Base-by-base conservation (phyloP, 2,888 invertebrate genomes). In the Idaea straminata region DNA sequence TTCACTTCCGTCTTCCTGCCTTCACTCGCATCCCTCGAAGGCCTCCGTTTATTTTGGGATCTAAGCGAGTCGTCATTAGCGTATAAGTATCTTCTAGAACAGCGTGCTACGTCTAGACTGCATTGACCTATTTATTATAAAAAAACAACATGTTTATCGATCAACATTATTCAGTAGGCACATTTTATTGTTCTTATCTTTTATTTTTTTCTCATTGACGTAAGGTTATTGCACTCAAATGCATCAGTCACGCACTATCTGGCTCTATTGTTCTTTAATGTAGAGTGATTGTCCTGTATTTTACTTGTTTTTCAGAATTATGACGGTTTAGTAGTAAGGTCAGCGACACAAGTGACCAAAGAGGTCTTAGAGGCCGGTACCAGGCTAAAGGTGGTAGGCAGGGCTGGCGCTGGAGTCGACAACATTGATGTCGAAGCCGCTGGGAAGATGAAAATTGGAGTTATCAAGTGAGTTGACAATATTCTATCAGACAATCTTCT, bases 341-440 rank as follows among this genome's bases (percentile, higher is more conserved):
- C 99, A 5, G 98, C 98, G 67, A 97, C 99, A 0, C 98, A 98
- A 94, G 98, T 99, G 65, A 98, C 98, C 2, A 95, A 95, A 64
- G 97, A 97, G 72, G 95, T 99, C 36, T 94, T 99, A 69, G 94
- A 95, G 65, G 96, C 96, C 0, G 96, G 95, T 2, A 93, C 93
- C 2, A 95, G 94, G 65, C 92, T 99, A 60, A 97, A 97, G 88
- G 96, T 98, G 16, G 96, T 99, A 59, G 99, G 98, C 15, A 95
- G 99, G 61, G 99, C 99, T n/a, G 99, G 99, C 5, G 99, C 99
- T 2, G 99, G 99, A 4, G 98, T 99, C 5, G 99, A 99, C 91
- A 99, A 99, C 88, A 99, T 99, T 72, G 98, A 99, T 84, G 95
- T 98, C 61, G 89, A 94, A 58, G 96, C 97, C 5, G 99, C 99